phyloP scores from a whole-genome alignment of 1,140 invertebrate genomes.

The Holcopasites calliopsidis region DNA sequence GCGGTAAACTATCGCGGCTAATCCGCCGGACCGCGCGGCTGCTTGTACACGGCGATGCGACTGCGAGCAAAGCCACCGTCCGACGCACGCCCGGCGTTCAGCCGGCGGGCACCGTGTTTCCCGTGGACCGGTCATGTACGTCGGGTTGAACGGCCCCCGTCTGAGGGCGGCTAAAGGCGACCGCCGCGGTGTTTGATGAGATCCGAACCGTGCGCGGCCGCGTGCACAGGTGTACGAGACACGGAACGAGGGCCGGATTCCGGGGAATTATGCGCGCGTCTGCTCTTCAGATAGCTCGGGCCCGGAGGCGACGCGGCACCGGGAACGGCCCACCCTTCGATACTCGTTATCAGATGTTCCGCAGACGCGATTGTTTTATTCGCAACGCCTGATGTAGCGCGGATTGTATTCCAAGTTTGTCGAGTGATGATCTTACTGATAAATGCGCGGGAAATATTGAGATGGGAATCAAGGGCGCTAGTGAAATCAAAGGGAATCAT shows the following conservation, averaged over 20 bases:
- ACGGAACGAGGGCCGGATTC: neutral
- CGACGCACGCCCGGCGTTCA: conserved; percentile 32
- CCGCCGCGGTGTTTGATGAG: conserved; percentile 38
- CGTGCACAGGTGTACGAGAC: neutral
- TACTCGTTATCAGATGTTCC: too few relatives aligned
- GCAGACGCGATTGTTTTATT: too few relatives aligned
- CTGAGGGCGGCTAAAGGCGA: conserved; percentile 1
- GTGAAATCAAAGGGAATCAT: too few relatives aligned
- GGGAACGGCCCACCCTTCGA: too few relatives aligned
- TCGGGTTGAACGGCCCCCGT: conserved; percentile 22
- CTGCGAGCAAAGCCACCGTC: neutral
- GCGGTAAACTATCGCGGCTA: conserved; percentile 45
- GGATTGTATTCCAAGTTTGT: too few relatives aligned
- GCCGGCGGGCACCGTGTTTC: neutral
- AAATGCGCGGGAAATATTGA: too few relatives aligned
- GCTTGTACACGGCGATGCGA: conserved; percentile 9
- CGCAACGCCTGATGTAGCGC: too few relatives aligned
- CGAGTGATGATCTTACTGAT: too few relatives aligned
- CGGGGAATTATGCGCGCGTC: conserved; percentile 15
- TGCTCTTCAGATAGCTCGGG: too few relatives aligned
- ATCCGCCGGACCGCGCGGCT: conserved; percentile 23
- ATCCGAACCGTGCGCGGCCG: conserved; percentile 8
- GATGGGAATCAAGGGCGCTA: too few relatives aligned
- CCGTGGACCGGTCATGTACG: conserved; percentile 6
- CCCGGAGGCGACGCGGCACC: too few relatives aligned